Evolutionary conservation across 2,888 invertebrate genomes (phyloP).

Genomic region (Epirrhoe alternata): DNA sequence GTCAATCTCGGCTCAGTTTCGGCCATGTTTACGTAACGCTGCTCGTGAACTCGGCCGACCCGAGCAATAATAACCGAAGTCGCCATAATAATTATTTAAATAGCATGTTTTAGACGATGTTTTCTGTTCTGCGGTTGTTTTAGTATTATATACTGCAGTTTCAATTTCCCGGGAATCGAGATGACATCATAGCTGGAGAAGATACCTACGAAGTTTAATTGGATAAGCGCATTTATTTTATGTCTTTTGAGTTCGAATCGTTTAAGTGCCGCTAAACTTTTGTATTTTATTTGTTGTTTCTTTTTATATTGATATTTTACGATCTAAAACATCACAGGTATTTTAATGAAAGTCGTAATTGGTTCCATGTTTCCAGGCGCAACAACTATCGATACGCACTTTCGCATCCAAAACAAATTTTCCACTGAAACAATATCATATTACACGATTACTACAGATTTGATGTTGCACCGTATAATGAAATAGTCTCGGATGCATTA

Average conservation of each 20-base stretch:
- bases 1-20: slow-evolving; percentile 47
- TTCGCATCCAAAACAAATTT: slow-evolving; percentile 10
- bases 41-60: slow-evolving; percentile 49
- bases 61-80: slow-evolving; percentile 49
- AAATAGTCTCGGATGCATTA: slow-evolving; percentile 60
- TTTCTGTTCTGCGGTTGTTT: slow-evolving; percentile 54
- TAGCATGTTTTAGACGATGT: slow-evolving; percentile 54
- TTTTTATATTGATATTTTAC: slow-evolving; percentile 9
- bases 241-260: slow-evolving; percentile 33
- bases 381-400: slow-evolving; percentile 1
- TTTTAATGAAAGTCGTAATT: slow-evolving; percentile 13
- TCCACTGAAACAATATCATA: slow-evolving; percentile 23
- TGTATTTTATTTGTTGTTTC: slow-evolving; percentile 17
- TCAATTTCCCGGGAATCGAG: slow-evolving; percentile 48
- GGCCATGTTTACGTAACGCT: slow-evolving; percentile 48
- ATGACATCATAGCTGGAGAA: slow-evolving; percentile 52
- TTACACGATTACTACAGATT: slow-evolving; percentile 32
- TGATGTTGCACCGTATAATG: slow-evolving; percentile 49
- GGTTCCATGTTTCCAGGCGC: not conserved
- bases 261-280: slow-evolving; percentile 18
- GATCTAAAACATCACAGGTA: not conserved
- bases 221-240: slow-evolving; percentile 36
- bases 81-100: slow-evolving; percentile 61
- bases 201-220: slow-evolving; percentile 31
- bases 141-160: slow-evolving; percentile 51